A percentile compares a stretch with the other conserved stretches of the same genome.
phyloP scores from a whole-genome alignment of 2,797 vertebrate genomes.

The Molossus alvarezi region DNA sequence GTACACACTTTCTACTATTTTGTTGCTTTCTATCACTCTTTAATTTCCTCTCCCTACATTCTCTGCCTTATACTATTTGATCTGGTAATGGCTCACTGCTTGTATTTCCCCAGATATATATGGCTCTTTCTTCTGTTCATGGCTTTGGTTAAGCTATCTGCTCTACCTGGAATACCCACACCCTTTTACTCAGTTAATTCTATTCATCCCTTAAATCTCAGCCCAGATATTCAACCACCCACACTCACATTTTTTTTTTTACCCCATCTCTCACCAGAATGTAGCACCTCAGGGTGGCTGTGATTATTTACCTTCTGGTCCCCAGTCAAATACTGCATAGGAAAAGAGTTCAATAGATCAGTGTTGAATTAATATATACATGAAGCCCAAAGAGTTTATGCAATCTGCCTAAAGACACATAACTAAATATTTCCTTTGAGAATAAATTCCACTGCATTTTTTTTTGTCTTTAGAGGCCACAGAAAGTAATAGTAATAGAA shows the following conservation, averaged over 20 bases:
- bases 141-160: not conserved
- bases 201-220: not conserved
- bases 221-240: not conserved
- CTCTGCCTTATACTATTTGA: not conserved
- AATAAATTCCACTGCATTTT: not conserved
- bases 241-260: not conserved
- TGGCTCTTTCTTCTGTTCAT: not conserved
- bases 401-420: not conserved
- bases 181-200: not conserved
- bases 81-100: not conserved
- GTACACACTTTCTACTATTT: not conserved
- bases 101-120: not conserved
- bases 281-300: not conserved
- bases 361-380: not conserved
- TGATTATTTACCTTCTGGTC: not conserved
- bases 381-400: not conserved
- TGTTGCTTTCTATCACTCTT: not conserved
- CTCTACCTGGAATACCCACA: not conserved
- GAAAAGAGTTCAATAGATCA: not conserved
- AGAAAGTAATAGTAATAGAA: conserved; percentile 12
- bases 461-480: not conserved
- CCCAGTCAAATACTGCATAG: not conserved
- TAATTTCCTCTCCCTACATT: not conserved
- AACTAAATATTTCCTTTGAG: not conserved
- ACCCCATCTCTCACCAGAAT: not conserved